Evolutionary conservation across 2,113 vertebrate genomes (phyloP), one percentile per base, ranked within the genome.

Genomic region (Myodes glareolus): DNA sequence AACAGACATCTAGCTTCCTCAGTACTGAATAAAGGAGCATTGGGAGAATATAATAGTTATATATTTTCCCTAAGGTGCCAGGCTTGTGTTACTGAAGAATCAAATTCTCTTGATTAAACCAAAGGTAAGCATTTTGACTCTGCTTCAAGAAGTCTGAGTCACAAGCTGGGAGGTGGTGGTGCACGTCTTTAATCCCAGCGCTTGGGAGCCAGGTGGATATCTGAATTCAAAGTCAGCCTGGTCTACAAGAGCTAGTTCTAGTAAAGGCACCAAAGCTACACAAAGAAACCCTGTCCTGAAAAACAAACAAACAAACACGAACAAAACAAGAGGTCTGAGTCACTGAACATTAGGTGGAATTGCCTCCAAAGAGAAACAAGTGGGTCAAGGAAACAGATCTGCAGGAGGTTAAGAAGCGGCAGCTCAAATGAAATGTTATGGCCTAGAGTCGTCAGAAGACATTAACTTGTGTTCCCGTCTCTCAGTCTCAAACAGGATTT

Each of bases 11-110:
- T 36, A 36, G 45, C 6, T 42, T n/a, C 61, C 50, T 76, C 9
- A 61, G 14, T 29, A 19, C 4, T 61, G 45, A 31, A 14, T 36
- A 63, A 73, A 86, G 33, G 27, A 12, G 55, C 47, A 67, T 4
- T 45, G 50, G 77, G 55, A 33, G 63, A 81, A 50, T 91, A 67
- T 87, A 31, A 45, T 67, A 63, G 50, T 72, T 68, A 8, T 65
- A 25, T 55, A 47, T 7, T 84, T 91, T 97, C 97, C 97, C 97
- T 97, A 96, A 98, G 97, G 95, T 97, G 98, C 98, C 97, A 98
- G 92, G 50, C 97, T 97, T 98, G 96, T 89, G 87, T 97, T 97
- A 97, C 94, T 70, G 45, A 95, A 92, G 72, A 68, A 25, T 68
- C 55, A 84, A 80, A 88, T 67, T 58, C 29, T 45, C 50, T 36